Evolutionary conservation across 2,797 vertebrate species (phyloP).

Genomic region (Chloroceryle inda): DNA sequence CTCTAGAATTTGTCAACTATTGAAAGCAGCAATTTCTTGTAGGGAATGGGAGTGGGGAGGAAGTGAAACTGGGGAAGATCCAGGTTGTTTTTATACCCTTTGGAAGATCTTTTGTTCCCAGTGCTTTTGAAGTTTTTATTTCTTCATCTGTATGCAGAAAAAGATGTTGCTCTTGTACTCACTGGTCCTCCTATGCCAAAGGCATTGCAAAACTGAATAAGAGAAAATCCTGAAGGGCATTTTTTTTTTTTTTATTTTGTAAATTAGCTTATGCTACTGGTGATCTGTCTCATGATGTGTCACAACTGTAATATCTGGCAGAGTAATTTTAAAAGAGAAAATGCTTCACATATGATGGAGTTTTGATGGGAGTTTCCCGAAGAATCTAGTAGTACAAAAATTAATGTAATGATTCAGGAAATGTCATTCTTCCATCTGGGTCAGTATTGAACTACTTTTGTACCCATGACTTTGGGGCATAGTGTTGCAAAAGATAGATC

Average conservation of each 20-base stretch:
- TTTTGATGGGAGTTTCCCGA: background rate
- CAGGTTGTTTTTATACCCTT: background rate
- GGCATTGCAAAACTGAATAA: background rate
- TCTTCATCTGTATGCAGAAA: background rate
- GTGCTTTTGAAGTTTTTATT: background rate
- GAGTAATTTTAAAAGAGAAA: background rate
- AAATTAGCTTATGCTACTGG: background rate
- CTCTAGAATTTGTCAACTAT: background rate
- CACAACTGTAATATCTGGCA: background rate
- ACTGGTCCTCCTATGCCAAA: background rate
- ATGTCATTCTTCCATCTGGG: background rate
- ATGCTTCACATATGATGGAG: background rate
- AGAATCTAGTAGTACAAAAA: background rate
- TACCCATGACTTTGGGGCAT: background rate
- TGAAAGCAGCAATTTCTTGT: background rate
- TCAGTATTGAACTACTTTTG: background rate
- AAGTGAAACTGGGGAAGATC: background rate
- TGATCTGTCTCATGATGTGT: background rate
- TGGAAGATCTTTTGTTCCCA: background rate
- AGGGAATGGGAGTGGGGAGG: background rate
- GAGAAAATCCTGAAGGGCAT: background rate
- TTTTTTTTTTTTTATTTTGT: background rate
- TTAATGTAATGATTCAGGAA: background rate
- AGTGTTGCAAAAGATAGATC: constrained; percentile 16
- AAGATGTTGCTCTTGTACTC: background rate